Evolutionary conservation across 2,797 vertebrate genomes (phyloP).

Genomic region (Protosalanx chinensis): DNA sequence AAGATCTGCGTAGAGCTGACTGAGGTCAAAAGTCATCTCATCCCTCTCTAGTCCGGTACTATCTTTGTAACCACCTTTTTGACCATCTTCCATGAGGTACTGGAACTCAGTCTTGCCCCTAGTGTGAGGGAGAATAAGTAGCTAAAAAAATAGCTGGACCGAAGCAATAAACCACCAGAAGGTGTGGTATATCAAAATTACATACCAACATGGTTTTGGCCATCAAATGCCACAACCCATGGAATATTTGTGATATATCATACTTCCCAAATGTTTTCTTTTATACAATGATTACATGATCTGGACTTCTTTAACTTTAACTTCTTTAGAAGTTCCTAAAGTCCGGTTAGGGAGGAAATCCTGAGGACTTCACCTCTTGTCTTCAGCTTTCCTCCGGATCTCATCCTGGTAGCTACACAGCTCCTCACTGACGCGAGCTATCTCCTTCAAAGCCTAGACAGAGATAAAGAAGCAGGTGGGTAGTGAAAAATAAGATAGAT

Average conservation of each 20-base stretch:
- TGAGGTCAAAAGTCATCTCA: constrained; percentile 58
- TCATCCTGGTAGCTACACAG: constrained; percentile 96
- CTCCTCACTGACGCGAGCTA: constrained; percentile 94
- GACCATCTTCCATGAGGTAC: constrained; percentile 63
- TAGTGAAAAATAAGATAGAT: neutral
- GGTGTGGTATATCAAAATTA: no score
- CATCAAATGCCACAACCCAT: no score
- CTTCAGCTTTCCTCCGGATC: constrained; percentile 79
- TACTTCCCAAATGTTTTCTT: neutral
- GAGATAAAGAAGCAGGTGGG: neutral
- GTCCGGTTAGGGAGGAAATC: neutral
- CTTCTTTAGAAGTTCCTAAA: neutral
- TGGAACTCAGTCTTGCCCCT: constrained; percentile 60
- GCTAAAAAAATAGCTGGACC: no score
- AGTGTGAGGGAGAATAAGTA: constrained; percentile 26
- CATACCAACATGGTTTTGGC: no score
- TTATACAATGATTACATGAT: neutral
- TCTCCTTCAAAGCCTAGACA: constrained; percentile 92
- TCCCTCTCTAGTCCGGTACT: constrained; percentile 57
- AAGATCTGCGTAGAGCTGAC: constrained; percentile 70
- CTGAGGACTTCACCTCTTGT: constrained; percentile 77
- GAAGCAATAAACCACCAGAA: no score
- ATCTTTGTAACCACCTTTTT: constrained; percentile 53
- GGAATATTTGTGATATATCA: no score
- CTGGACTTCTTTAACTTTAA: neutral